Conservation (phyloP, 2,113 vertebrate genomes). For the Oxygymnocypris stewartii region DNA sequence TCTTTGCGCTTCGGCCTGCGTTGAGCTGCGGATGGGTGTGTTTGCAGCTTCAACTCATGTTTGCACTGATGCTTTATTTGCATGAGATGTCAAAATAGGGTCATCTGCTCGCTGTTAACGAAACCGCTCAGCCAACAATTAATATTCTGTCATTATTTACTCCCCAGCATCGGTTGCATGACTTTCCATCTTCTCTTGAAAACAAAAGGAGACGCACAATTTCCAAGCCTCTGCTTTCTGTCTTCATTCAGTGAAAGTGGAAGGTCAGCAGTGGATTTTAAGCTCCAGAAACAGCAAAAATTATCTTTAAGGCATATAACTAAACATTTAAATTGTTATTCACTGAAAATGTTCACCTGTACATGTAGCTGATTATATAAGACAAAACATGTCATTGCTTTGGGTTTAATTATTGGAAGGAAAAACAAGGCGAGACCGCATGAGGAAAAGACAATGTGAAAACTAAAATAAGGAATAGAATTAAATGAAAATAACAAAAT, state of each 20-base stretch:
- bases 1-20: neutral
- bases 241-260: neutral
- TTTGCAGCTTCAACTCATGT: neutral
- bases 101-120: neutral
- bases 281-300: neutral
- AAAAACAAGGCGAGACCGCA: neutral
- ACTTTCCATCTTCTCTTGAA: neutral
- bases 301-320: neutral
- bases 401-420: neutral
- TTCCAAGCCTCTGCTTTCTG: neutral
- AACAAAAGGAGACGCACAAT: neutral
- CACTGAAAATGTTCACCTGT: neutral
- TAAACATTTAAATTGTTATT: neutral
- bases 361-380: neutral
- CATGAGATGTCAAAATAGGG: neutral
- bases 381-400: neutral
- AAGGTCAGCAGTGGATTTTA: neutral
- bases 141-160: neutral
- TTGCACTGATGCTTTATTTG: neutral
- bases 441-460: neutral
- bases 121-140: neutral
- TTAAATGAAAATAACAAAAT: neutral
- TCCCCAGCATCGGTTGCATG: neutral
- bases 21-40: neutral
- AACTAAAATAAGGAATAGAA: neutral